Percentiles rank a stretch among this genome's conserved stretches.
Conservation (phyloP, 2,888 invertebrate species). For the Drosophila greeni region DNA sequence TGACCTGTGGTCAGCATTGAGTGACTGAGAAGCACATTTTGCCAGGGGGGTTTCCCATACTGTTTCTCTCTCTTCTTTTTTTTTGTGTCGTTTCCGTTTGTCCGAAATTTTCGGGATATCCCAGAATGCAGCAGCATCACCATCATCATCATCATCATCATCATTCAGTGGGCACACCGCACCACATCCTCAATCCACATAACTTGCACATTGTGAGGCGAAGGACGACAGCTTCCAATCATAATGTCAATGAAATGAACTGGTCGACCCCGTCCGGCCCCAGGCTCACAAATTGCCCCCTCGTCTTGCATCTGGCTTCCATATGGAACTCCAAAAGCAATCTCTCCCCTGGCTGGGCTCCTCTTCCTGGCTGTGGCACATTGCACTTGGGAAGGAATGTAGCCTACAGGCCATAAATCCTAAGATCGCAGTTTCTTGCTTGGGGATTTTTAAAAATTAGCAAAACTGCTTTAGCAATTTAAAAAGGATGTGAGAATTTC, state of each 20-base stretch:
- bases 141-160: conserved; percentile 1
- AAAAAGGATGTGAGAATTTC: fast-evolving
- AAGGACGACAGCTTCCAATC: conserved; percentile 49
- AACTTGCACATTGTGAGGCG: conserved; percentile 34
- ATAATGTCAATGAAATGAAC: conserved; percentile 64
- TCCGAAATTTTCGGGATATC: conserved; percentile 51
- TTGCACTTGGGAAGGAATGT: background rate
- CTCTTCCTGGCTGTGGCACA: conserved; percentile 9
- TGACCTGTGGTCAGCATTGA: conserved; percentile 40
- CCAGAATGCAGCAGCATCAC: conserved; percentile 23
- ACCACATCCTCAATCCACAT: conserved; percentile 14
- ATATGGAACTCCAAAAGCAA: conserved; percentile 26
- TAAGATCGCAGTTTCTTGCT: background rate
- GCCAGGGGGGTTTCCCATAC: conserved; percentile 6
- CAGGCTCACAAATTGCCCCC: background rate
- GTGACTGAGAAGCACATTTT: conserved; percentile 22
- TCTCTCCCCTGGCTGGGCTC: too few relatives aligned
- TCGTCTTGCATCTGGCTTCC: background rate
- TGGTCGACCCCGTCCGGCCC: conserved; percentile 3
- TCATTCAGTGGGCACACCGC: conserved; percentile 17
- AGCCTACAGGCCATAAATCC: background rate
- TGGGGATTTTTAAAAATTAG: background rate
- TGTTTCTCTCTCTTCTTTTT: conserved; percentile 1
- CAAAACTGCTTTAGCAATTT: background rate
- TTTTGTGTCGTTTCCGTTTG: conserved; percentile 45